Percentiles rank a stretch among this genome's conserved stretches.
These are phyloP conservation scores for Leptinotarsa lineolata DNA, from an alignment of 1,140 invertebrate species.

Conservation along the genomic window DNA sequence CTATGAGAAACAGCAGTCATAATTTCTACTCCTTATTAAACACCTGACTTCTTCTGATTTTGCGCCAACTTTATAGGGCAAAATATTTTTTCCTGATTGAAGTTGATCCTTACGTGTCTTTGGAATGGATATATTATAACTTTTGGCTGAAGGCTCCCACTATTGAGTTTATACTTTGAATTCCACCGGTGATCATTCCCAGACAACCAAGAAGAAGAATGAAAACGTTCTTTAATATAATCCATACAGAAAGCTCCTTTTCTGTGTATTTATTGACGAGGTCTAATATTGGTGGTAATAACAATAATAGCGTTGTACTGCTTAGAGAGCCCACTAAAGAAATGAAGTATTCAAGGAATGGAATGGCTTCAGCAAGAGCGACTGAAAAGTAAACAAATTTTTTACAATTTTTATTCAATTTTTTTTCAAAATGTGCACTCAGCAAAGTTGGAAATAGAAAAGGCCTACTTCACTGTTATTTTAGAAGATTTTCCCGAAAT, in stretches of 20 bases:
- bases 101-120: too few species aligned
- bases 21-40: too few species aligned
- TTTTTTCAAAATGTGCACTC: too few species aligned
- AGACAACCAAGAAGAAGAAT: conserved; percentile 71
- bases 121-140: too few species aligned
- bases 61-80: too few species aligned
- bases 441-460: too few species aligned
- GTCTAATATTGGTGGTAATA: conserved; percentile 87
- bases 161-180: conserved; percentile 69
- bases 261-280: conserved; percentile 67
- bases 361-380: conserved; percentile 75
- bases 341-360: conserved; percentile 85
- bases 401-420: not conserved
- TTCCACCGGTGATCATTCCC: conserved; percentile 74
- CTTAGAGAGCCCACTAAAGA: conserved; percentile 87
- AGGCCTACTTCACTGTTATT: too few species aligned
- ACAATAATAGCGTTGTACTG: conserved; percentile 82
- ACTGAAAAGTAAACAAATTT: conserved; percentile 72
- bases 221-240: conserved; percentile 69
- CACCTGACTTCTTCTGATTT: too few species aligned
- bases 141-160: conserved; percentile 51
- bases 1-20: too few species aligned
- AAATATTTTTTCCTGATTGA: too few species aligned
- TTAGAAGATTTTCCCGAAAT: too few species aligned
- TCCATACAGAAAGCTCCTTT: conserved; percentile 48